Evolutionary conservation across 1,140 invertebrate species (phyloP).

Genomic region (Neodiprion lecontei): DNA sequence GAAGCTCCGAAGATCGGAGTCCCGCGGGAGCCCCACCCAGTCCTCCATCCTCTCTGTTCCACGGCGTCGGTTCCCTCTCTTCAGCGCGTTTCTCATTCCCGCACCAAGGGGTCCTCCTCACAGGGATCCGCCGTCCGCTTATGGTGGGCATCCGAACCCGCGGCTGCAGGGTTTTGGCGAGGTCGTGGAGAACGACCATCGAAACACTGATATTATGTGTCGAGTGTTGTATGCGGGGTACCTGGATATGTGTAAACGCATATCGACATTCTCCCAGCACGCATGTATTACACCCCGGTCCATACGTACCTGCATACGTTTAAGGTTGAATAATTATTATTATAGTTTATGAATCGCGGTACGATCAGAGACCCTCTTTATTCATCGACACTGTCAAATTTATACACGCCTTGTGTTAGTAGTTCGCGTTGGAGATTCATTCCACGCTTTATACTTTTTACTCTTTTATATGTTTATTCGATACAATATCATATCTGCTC

Average conservation of each 20-base stretch:
- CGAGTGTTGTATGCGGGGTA: neutral
- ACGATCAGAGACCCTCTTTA: neutral
- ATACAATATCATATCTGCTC: no score
- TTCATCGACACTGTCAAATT: constrained; percentile 7
- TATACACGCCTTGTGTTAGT: neutral
- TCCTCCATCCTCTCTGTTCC: neutral
- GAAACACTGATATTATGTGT: neutral
- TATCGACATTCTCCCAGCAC: neutral
- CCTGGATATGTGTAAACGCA: neutral
- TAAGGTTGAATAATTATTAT: constrained; percentile 1
- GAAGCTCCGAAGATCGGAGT: neutral
- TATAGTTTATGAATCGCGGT: neutral
- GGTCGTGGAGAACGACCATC: no score
- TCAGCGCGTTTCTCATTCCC: neutral
- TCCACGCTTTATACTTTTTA: no score
- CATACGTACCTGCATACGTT: neutral
- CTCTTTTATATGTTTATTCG: no score
- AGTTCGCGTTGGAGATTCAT: no score
- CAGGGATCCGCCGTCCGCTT: no score
- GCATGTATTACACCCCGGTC: neutral
- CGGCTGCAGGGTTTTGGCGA: no score
- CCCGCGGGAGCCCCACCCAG: neutral
- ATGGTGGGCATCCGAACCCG: no score
- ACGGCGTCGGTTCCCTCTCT: neutral
- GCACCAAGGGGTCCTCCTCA: no score